Evolutionary conservation across 2,797 vertebrate genomes (phyloP), one percentile per base, ranked within the genome.

Genomic region (Hemitrygon akajei): DNA sequence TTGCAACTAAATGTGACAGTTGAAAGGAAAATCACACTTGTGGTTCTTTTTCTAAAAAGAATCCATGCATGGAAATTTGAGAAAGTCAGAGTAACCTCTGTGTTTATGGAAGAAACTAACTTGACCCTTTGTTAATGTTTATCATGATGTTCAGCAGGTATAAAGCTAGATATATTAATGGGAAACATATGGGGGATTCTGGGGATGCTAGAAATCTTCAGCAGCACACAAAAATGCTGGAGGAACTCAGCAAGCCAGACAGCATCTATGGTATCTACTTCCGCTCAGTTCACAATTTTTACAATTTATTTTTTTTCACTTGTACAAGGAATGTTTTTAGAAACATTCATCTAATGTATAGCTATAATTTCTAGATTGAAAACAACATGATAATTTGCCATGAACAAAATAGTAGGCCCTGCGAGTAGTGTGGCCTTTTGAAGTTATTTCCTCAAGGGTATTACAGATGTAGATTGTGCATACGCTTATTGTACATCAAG

Each of bases 61-160:
- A n/a, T 34, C 16, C 18, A 11, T 34, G 84, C 30, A 30, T 11
- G 20, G 84, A 34, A n/a, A 87, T n/a, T n/a, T 7, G 30, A 77
- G 27, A 30, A 77, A 77, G 3, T 77, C 76, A 34, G 30, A n/a
- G 30, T n/a, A n/a, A 77, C 76, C 30, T 34, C 0, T 47, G 47
- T 34, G 76, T 11, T n/a, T 77, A 77, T 77, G 76, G n/a, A 30
- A 77, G 76, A 77, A 77, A n/a, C 30, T 16, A 66, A 63, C 47
- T 9, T 87, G 58, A 87, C 18, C 63, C 63, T 89, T 66, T 89
- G 86, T 89, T 89, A 37, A 89, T 89, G 86, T 34, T 34, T 69
- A 66, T 69, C 37, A 66, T 18, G 34, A 69, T 11, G n/a, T 37
- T 18, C 18, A 89, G n/a, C 63, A 22, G 18, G 69, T 66, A 20